These are phyloP conservation scores for Pachyramphus minor DNA, from an alignment of 2,113 vertebrate species.

Conservation along the genomic window DNA sequence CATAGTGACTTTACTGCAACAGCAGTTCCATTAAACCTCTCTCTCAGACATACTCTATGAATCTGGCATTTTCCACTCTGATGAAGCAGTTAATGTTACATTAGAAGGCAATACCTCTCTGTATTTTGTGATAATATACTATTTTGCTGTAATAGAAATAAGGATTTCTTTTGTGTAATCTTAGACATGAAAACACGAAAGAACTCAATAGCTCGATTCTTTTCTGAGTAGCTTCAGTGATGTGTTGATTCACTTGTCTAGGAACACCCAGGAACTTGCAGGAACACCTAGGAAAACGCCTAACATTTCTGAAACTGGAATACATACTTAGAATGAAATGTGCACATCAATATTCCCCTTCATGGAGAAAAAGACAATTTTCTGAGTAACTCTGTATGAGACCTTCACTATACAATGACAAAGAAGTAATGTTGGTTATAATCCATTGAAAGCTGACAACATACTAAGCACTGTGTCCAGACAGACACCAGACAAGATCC, in stretches of 20 bases:
- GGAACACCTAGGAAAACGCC: background rate
- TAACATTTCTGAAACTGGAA: background rate
- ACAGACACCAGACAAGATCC: background rate
- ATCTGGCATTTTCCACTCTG: background rate
- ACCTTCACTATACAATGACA: background rate
- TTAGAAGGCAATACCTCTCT: background rate
- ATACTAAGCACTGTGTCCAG: background rate
- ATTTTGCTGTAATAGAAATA: background rate
- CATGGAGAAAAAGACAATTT: background rate
- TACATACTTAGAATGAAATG: background rate
- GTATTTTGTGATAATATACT: background rate
- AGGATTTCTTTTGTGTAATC: background rate
- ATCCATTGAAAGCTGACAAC: background rate
- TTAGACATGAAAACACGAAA: background rate
- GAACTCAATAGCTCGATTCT: background rate
- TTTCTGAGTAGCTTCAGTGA: background rate
- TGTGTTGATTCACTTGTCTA: background rate
- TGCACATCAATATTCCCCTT: background rate
- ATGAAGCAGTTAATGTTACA: background rate
- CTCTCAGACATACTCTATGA: background rate
- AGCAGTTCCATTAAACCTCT: background rate
- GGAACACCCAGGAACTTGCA: background rate
- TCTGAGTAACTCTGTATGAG: background rate
- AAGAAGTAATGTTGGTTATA: background rate
- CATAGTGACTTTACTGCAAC: background rate